phyloP scores from a whole-genome alignment of 2,797 vertebrate genomes.

The Vespertilio murinus region DNA sequence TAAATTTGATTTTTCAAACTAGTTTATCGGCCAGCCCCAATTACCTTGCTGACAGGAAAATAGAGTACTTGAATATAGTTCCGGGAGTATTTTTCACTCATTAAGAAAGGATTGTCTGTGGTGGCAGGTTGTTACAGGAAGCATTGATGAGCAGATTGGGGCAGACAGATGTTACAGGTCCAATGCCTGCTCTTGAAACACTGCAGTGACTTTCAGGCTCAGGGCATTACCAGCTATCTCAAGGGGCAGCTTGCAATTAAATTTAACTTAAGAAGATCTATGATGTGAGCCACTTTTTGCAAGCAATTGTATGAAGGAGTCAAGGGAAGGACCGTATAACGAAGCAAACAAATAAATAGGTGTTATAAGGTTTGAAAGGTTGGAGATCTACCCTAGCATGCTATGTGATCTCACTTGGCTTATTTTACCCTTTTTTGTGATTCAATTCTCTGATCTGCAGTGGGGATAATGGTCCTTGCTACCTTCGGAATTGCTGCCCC shows the following conservation, averaged over 20 bases:
- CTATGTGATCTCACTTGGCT: not conserved
- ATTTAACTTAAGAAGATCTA: conserved; percentile 2
- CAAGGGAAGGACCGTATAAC: not conserved
- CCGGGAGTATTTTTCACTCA: conserved; percentile 44
- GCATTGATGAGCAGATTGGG: not conserved
- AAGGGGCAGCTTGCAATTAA: not conserved
- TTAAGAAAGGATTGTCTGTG: not conserved
- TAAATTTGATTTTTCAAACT: conserved; percentile 71
- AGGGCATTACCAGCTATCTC: not conserved
- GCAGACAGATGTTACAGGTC: not conserved
- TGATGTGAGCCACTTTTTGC: not conserved
- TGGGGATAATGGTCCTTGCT: not conserved
- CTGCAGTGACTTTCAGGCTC: not conserved
- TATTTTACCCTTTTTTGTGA: not conserved
- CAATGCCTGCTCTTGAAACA: not conserved
- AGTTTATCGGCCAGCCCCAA: conserved; percentile 62
- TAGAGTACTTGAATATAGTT: conserved; percentile 45
- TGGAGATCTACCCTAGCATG: not conserved
- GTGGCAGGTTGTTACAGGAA: not conserved
- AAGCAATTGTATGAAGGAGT: not conserved
- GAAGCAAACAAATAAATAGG: not conserved
- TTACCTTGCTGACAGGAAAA: conserved; percentile 68
- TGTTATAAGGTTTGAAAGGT: not conserved
- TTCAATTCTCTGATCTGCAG: not conserved
- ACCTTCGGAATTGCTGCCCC: not conserved